Evolutionary conservation across 2,888 invertebrate genomes (phyloP).

Genomic region (Eristalinus aeneus): DNA sequence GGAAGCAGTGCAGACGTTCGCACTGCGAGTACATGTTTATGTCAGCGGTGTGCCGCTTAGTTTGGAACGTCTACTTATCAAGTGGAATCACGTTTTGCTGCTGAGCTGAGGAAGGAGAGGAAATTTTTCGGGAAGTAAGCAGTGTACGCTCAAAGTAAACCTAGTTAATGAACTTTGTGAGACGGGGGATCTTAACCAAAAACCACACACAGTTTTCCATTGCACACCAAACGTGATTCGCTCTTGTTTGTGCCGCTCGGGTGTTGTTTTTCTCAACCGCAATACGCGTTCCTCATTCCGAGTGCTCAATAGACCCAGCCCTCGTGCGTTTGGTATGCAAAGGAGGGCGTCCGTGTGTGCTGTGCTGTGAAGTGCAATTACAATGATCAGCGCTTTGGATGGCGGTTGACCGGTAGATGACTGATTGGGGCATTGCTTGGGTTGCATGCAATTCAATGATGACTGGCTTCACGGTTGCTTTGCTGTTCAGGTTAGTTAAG

Average conservation of each 20-base stretch:
- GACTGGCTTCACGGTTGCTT: neutral
- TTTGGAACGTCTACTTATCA: slow-evolving; percentile 9
- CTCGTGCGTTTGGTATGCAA: slow-evolving; percentile 34
- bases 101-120: neutral
- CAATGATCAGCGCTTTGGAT: slow-evolving; percentile 16
- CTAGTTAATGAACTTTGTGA: slow-evolving; percentile 39
- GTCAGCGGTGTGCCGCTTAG: neutral
- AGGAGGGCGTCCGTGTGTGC: neutral
- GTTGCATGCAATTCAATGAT: slow-evolving; percentile 24
- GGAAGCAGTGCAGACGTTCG: too few species aligned
- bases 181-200: neutral
- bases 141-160: slow-evolving; percentile 4
- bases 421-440: slow-evolving; percentile 54
- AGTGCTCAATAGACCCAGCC: slow-evolving; percentile 2
- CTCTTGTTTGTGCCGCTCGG: neutral
- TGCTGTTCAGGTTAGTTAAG: neutral
- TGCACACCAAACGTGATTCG: neutral
- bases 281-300: neutral
- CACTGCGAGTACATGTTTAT: neutral
- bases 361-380: slow-evolving; percentile 35
- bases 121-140: slow-evolving; percentile 29
- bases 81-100: slow-evolving; percentile 53
- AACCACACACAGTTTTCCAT: neutral
- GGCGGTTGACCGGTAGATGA: slow-evolving; percentile 31
- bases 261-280: neutral